Evolutionary conservation across 2,888 invertebrate species (phyloP).

Genomic region (Agriotes lineatus): DNA sequence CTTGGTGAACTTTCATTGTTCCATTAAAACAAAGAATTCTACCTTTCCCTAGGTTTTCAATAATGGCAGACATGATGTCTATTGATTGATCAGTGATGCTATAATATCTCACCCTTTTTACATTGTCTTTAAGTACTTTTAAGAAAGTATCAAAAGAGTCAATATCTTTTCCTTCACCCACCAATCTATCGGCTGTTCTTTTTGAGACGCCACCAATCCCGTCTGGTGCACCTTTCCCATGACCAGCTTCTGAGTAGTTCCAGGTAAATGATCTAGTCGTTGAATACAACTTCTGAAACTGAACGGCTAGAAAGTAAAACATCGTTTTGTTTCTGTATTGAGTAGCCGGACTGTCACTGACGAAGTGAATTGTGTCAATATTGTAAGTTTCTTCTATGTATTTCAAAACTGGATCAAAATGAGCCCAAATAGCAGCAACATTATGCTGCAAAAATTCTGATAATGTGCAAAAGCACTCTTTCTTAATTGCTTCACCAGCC

Average conservation of each 20-base stretch:
- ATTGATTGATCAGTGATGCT: not conserved
- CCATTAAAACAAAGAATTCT: too few relatives aligned
- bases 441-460: slow-evolving; percentile 54
- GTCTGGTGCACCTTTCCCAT: slow-evolving; percentile 58
- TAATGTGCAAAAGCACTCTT: slow-evolving; percentile 24
- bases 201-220: slow-evolving; percentile 56
- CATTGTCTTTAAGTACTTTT: not conserved
- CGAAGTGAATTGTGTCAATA: slow-evolving; percentile 52
- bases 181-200: slow-evolving; percentile 53
- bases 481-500: not conserved
- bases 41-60: too few relatives aligned
- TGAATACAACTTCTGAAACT: slow-evolving; percentile 42
- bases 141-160: not conserved
- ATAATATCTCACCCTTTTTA: not conserved
- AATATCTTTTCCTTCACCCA: slow-evolving; percentile 53
- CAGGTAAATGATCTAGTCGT: slow-evolving; percentile 48
- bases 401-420: slow-evolving; percentile 52
- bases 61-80: too few relatives aligned
- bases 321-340: slow-evolving; percentile 61
- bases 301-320: slow-evolving; percentile 56
- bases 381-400: slow-evolving; percentile 43
- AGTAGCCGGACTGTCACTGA: slow-evolving; percentile 60
- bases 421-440: slow-evolving; percentile 61
- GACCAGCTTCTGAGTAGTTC: slow-evolving; percentile 57
- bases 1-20: too few relatives aligned